Evolutionary conservation across 2,888 invertebrate genomes (phyloP).

Genomic region (Calameuta pallipes): DNA sequence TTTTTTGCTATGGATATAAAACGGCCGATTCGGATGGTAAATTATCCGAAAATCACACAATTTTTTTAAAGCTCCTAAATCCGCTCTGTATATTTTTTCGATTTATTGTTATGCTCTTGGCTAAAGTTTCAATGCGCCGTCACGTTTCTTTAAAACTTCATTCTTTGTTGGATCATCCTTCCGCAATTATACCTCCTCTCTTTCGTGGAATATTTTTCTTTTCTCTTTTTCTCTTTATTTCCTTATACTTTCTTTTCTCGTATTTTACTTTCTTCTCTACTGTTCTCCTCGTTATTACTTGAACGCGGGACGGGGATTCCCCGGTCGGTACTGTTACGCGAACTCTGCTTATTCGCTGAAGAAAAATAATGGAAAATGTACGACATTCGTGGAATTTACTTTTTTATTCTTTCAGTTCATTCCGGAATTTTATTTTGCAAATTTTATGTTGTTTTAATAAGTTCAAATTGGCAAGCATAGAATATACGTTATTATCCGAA

Average conservation of each 20-base stretch:
- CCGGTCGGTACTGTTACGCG: neutral
- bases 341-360: neutral
- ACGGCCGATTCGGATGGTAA: neutral
- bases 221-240: neutral
- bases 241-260: too few species aligned
- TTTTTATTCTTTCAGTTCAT: neutral
- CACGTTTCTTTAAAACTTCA: neutral
- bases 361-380: neutral
- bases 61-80: neutral
- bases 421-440: neutral
- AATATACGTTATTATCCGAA: neutral
- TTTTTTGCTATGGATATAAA: too few species aligned
- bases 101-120: neutral
- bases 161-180: neutral
- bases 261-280: neutral
- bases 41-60: neutral
- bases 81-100: neutral
- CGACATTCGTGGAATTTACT: neutral
- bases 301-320: neutral
- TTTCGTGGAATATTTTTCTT: neutral
- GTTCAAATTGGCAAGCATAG: neutral
- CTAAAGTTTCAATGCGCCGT: neutral
- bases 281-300: neutral
- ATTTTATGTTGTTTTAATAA: neutral
- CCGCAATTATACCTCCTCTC: neutral